These are phyloP conservation scores for Melanargia galathea DNA, from an alignment of 2,888 invertebrate genomes.

Conservation along the genomic window DNA sequence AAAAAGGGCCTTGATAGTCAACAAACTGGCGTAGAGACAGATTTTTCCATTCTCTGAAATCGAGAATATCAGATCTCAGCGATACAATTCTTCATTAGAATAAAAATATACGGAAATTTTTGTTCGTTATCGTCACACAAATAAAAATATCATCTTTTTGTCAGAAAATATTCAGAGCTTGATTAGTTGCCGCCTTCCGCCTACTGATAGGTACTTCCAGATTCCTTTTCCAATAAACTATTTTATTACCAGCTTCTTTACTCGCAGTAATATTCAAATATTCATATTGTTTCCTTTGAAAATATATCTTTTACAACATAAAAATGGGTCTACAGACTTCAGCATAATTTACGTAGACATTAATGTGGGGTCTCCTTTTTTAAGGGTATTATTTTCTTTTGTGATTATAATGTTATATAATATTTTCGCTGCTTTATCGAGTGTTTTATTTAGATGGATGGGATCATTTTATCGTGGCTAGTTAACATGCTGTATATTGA, in stretches of 20 bases:
- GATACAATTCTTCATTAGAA: not conserved
- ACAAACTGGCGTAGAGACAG: too few relatives aligned
- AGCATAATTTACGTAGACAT: conserved; percentile 2
- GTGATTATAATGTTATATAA: not conserved
- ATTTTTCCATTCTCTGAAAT: too few relatives aligned
- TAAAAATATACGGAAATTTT: conserved; percentile 1
- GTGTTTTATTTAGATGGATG: not conserved
- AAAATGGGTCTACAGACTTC: conserved; percentile 5
- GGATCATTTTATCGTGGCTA: not conserved
- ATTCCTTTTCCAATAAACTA: conserved; percentile 40
- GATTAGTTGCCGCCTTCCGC: conserved; percentile 36
- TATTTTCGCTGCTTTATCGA: not conserved
- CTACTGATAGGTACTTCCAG: conserved; percentile 32
- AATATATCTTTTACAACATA: conserved; percentile 11
- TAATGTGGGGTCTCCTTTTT: conserved; percentile 6
- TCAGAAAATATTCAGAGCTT: conserved; percentile 25
- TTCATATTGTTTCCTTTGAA: conserved; percentile 30
- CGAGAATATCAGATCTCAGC: too few relatives aligned
- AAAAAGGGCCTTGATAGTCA: too few relatives aligned
- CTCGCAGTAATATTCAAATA: conserved; percentile 32
- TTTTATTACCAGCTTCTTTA: conserved; percentile 37
- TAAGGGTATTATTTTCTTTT: conserved; percentile 12
- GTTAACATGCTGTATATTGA: not conserved
- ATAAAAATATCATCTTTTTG: conserved; percentile 21
- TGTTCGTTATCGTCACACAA: not conserved